phyloP scores from a whole-genome alignment of 1,140 invertebrate genomes.

The Polyergus mexicanus region DNA sequence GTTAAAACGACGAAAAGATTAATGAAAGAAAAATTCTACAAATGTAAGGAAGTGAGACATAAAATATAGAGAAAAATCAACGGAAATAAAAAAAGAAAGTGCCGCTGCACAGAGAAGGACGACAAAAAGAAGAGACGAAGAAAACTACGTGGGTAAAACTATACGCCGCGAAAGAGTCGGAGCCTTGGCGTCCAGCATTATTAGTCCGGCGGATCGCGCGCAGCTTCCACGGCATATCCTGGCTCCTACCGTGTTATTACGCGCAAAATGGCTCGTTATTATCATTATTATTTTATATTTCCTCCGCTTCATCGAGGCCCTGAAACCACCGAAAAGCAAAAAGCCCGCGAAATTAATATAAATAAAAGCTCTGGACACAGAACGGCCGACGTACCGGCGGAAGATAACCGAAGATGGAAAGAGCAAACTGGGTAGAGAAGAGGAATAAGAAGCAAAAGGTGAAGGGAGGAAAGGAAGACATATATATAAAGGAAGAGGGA shows the following conservation, averaged over 20 bases:
- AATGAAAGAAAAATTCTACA: neutral
- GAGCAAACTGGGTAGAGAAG: constrained; percentile 26
- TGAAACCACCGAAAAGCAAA: constrained; percentile 82
- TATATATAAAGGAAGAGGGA: constrained; percentile 55
- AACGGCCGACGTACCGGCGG: constrained; percentile 32
- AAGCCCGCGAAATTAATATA: constrained; percentile 84
- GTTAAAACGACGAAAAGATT: neutral
- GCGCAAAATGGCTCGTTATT: constrained; percentile 85
- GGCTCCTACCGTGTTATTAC: constrained; percentile 84
- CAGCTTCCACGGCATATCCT: constrained; percentile 77
- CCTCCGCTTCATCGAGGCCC: constrained; percentile 73
- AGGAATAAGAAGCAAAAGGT: constrained; percentile 8
- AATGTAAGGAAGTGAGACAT: neutral
- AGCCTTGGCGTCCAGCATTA: constrained; percentile 79
- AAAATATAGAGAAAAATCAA: neutral
- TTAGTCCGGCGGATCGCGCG: constrained; percentile 82
- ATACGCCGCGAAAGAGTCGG: constrained; percentile 72
- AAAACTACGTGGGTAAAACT: constrained; percentile 72
- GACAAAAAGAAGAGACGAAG: constrained; percentile 45
- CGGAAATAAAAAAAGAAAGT: neutral
- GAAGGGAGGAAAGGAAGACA: constrained; percentile 52
- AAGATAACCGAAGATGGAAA: constrained; percentile 63
- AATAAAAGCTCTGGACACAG: constrained; percentile 81
- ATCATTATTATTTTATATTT: constrained; percentile 86
- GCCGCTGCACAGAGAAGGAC: constrained; percentile 35